Evolutionary conservation across 2,888 invertebrate species (phyloP).

Genomic region (Acrobasis suavella): DNA sequence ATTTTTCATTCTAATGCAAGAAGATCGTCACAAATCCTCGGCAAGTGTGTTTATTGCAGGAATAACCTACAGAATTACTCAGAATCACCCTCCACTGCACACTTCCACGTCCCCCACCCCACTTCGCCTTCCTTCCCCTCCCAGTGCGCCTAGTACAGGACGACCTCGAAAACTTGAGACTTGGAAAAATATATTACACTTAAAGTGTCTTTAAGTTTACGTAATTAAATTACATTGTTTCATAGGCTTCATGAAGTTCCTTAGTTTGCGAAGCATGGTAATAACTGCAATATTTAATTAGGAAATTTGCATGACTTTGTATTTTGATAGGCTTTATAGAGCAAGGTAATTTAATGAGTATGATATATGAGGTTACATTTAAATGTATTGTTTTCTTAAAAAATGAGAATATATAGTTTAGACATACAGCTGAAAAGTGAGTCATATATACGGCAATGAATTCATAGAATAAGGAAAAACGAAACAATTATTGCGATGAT

Average conservation of each 20-base stretch:
- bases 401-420: no score
- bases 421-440: no score
- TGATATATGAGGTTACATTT: no score
- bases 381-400: no score
- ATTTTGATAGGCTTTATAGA: neutral
- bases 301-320: neutral
- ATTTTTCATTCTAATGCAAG: constrained; percentile 1
- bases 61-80: constrained; percentile 25
- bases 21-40: constrained; percentile 12
- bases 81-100: constrained; percentile 54
- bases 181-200: neutral
- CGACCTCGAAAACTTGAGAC: constrained; percentile 68
- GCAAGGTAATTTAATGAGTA: no score
- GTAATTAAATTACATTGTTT: neutral
- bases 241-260: no score
- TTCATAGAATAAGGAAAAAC: no score
- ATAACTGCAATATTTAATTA: no score
- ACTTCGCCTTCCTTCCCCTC: constrained; percentile 37
- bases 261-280: no score
- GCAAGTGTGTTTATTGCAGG: constrained; percentile 18
- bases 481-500: no score
- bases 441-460: no score
- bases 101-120: constrained; percentile 45
- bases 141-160: constrained; percentile 63
- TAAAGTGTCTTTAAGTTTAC: neutral